phyloP scores from a whole-genome alignment of 2,797 vertebrate species.

The Bradypodion ventrale region DNA sequence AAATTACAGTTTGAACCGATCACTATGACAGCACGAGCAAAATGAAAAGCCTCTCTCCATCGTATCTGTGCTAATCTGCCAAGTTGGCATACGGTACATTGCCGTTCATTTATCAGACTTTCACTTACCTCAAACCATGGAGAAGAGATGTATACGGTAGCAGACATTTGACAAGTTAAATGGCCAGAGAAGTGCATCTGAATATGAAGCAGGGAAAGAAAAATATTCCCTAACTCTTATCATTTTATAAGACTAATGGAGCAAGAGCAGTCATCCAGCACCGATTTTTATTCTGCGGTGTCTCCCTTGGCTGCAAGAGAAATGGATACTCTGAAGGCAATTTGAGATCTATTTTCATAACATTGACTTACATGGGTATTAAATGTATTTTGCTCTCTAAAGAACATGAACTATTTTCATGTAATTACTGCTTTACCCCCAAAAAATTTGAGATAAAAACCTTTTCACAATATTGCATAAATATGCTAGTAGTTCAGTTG shows the following conservation, averaged over 20 bases:
- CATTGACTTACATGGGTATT: conserved; percentile 56
- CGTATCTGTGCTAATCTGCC: conserved; percentile 36
- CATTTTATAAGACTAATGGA: conserved; percentile 54
- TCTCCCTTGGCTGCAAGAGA: conserved; percentile 57
- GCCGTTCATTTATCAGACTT: conserved; percentile 44
- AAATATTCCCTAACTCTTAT: conserved; percentile 58
- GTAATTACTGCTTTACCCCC: conserved; percentile 45
- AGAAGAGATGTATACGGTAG: conserved; percentile 23
- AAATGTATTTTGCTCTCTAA: conserved; percentile 61
- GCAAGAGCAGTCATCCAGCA: conserved; percentile 42
- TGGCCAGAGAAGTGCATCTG: conserved; percentile 43
- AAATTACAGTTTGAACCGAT: conserved; percentile 23
- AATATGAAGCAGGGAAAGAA: conserved; percentile 50
- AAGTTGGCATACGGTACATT: not conserved
- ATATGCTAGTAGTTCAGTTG: conserved; percentile 28
- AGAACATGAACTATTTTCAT: conserved; percentile 55
- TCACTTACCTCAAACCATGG: conserved; percentile 39
- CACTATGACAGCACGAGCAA: conserved; percentile 17
- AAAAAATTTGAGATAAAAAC: conserved; percentile 50
- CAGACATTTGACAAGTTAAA: conserved; percentile 52
- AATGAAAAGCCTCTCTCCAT: conserved; percentile 4
- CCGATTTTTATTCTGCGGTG: conserved; percentile 52
- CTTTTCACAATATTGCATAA: conserved; percentile 26
- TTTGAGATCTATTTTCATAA: conserved; percentile 63
- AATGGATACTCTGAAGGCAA: conserved; percentile 56